Base-by-base conservation (phyloP, 2,888 invertebrate species). In the Mimas tiliae region DNA sequence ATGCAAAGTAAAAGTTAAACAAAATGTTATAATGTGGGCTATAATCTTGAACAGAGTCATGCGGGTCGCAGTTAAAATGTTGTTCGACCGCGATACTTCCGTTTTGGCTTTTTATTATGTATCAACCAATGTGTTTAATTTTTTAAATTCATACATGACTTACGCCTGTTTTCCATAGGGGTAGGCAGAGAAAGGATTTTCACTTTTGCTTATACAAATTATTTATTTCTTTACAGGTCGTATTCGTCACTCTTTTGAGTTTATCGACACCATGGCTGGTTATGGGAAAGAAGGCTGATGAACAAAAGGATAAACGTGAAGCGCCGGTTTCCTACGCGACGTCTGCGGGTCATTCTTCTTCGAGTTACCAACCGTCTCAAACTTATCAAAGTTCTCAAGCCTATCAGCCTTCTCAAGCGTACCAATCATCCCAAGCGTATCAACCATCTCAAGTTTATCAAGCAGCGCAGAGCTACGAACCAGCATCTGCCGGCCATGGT, bases 1-100 rank as follows among this genome's bases (percentile, higher is more conserved):
- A 90, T 87, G 79, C 84, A 72, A 86, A 88, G 87, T 85, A 86
- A 87, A 85, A 87, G 93, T 91, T 92, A 92, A 92, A 91, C 87
- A 86, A 85, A 85, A 83, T 86, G 83, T 72, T 86, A 86, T 87
- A 83, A 88, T 86, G 85, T 81, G 83, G 83, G 86, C 74, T 84
- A 82, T 87, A 89, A 90, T 90, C 85, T 88, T 82, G 78, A 83
- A 79, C 76, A 79, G 77, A 79, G 81, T 74, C 82, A 91, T 92
- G 90, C 92, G 93, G 92, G 91, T 83, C 82, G 82, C 77, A 78
- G 76, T 79, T 80, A 79, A 81, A 77, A 38, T 51, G 45, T 58
- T 42, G 82, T 68, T 68, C 73, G 76, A 70, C 70, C 77, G 73
- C 79, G 78, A 70, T 45, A 52, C 53, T 52, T 53, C 27, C 19